Evolutionary conservation across 1,140 invertebrate species (phyloP), one percentile per base, ranked within the genome.

Genomic region (Camponotus floridanus): DNA sequence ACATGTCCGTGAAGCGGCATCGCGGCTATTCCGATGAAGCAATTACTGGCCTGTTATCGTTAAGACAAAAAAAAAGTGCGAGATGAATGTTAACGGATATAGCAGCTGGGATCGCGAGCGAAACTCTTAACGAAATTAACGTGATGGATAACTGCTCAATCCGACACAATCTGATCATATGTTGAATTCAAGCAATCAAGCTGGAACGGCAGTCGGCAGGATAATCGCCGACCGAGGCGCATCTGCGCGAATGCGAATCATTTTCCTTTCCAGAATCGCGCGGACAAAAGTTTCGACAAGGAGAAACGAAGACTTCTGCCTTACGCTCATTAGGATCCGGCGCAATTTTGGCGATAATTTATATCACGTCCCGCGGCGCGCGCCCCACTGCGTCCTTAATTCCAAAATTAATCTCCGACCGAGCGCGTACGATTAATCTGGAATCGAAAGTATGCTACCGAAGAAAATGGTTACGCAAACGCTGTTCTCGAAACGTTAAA

Each of bases 281-380:
- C 48, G 15, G 21, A 6, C 36, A 33, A 73, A 13, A 15, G 39
- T 57, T 39, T 59, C 71, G 65, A 74, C 39, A 62, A 83, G 51
- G 39, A 73, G 62, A 65, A 57, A 45, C 55, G 68, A 61, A 73
- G 55, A 83, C 68, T 73, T 65, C 74, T 59, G 64, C 68, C 85
- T 90, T 86, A 73, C 62, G 87, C 71, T 81, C 87, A 89, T 88
- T 89, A 88, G 84, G 71, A 88, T 88, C 88, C 86, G 91, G 85
- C 87, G 87, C 85, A 92, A 92, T 92, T 92, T 92, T 45, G 85
- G 84, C 33, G 86, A 90, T 92, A 92, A 92, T 92, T 92, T 92
- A 92, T 92, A 86, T 80, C 42, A 18, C 80, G 59, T 74, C 89
- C 88, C 86, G 80, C 31, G 64, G 85, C 65, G 80, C 73, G 86